Evolutionary conservation across 2,888 invertebrate species (phyloP), one percentile per base, ranked within the genome.

Genomic region (Lepas anatifera): DNA sequence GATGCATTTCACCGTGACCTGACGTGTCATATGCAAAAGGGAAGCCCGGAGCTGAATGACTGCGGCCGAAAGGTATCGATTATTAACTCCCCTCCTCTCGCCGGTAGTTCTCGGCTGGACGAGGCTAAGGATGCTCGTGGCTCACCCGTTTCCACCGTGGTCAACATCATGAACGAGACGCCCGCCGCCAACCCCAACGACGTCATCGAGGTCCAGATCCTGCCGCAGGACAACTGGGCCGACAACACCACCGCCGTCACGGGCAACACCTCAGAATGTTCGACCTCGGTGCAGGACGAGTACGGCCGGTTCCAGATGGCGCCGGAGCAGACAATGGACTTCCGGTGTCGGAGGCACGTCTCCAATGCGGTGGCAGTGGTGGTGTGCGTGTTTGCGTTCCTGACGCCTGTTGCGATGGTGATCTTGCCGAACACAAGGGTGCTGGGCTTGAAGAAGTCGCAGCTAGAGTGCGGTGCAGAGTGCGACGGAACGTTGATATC

Each of bases 211-310:
- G 95, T 96, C 48, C 95, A 96, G 82, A 95, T 96, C 75, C 81
- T 96, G 71, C 95, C 95, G 0, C 82, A 95, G 82, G 97, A 97
- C 81, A 97, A 95, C 80, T 97, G 97, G 97, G 95, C 94, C n/a
- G 97, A 97, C 58, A 58, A 35, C 58, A 18, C 58, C 35, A 58
- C 58, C 35, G 58, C 58, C 58, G 35, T 58, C 32, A 58, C 58
- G 18, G 58, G 58, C 35, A 58, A 58, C 58, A 58, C 58, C 8
- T 58, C 58, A 18, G 58, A 58, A 32, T 18, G 22, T 16, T 58
- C 58, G 32, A 58, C 58, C 35, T 58, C 58, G 22, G 22, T 58
- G 32, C n/a, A n/a, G n/a, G 35, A 32, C 43, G 64, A 66, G 22
- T 35, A 35, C 32, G 32, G 58, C 22, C 41, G 41, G 52, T 10